Conservation (phyloP, 2,888 invertebrate genomes). For the Spilosoma lubricipeda region DNA sequence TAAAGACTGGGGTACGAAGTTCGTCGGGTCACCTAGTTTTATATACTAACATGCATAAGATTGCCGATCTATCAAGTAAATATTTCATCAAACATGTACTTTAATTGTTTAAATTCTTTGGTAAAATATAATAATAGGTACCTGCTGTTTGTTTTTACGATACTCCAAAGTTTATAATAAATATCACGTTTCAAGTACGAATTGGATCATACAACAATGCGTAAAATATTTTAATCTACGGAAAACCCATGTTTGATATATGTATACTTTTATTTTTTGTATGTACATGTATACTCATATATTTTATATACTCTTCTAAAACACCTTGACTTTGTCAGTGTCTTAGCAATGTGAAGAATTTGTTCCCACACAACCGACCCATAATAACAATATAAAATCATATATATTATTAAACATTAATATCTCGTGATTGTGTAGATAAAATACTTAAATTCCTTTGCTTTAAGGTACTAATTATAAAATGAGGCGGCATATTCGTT, state of each 20-base stretch:
- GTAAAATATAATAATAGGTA: not conserved
- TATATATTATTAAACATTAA: not conserved
- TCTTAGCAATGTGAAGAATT: not conserved
- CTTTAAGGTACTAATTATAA: not conserved
- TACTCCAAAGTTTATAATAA: not conserved
- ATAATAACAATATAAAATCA: not conserved
- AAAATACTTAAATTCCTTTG: not conserved
- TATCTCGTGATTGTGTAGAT: not conserved
- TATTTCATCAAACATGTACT: not conserved
- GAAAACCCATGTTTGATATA: not conserved
- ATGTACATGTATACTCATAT: not conserved
- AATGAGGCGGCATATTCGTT: no score
- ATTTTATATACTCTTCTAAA: not conserved
- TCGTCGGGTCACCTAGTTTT: no score
- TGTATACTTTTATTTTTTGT: not conserved
- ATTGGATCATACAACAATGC: not conserved
- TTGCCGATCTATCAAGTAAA: not conserved
- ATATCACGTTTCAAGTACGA: not conserved
- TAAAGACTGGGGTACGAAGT: no score
- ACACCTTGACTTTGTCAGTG: not conserved
- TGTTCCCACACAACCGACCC: constrained; percentile 4
- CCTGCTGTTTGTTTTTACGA: no score
- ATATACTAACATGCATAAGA: not conserved
- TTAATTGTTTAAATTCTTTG: not conserved
- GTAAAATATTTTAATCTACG: not conserved